Percentiles rank a stretch among this genome's conserved stretches.
Conservation (phyloP, 2,888 invertebrate genomes). For the Dryadula phaetusa region DNA sequence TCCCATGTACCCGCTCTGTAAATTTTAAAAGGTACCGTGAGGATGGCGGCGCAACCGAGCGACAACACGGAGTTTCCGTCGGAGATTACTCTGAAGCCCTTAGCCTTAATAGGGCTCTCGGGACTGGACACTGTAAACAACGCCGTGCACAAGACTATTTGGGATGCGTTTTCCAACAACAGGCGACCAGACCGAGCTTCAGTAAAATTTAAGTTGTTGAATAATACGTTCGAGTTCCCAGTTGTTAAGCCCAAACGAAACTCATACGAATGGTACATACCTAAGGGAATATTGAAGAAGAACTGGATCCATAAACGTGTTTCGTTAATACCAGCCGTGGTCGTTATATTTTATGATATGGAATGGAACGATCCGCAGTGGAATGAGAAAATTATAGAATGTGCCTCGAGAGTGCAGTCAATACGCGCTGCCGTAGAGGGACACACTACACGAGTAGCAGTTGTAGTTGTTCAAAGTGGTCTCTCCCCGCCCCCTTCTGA, state of each 20-base stretch:
- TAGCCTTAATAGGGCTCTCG: constrained; percentile 93
- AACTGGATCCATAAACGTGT: constrained; percentile 98
- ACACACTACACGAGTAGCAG: constrained; percentile 90
- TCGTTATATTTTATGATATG: constrained; percentile 97
- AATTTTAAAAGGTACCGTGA: constrained; percentile 41
- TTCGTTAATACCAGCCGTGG: constrained; percentile 94
- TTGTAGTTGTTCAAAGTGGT: constrained; percentile 95
- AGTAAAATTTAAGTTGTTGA: constrained; percentile 92
- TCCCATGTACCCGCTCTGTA: constrained; percentile 41
- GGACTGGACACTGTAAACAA: constrained; percentile 94
- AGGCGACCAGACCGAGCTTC: constrained; percentile 92
- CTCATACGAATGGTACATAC: constrained; percentile 97
- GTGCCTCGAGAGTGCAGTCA: constrained; percentile 94
- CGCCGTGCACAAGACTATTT: constrained; percentile 94
- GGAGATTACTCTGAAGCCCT: constrained; percentile 92
- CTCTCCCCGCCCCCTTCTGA: constrained; percentile 91
- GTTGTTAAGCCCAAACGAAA: constrained; percentile 93
- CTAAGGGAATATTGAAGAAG: constrained; percentile 96
- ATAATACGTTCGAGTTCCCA: constrained; percentile 94
- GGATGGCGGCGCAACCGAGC: constrained; percentile 83
- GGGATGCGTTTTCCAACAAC: constrained; percentile 95
- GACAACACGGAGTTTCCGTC: constrained; percentile 89
- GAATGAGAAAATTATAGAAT: constrained; percentile 97
- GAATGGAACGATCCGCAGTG: constrained; percentile 98
- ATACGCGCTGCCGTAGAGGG: constrained; percentile 90